Evolutionary conservation across 2,113 vertebrate species (phyloP).

Genomic region (Paralichthys olivaceus): DNA sequence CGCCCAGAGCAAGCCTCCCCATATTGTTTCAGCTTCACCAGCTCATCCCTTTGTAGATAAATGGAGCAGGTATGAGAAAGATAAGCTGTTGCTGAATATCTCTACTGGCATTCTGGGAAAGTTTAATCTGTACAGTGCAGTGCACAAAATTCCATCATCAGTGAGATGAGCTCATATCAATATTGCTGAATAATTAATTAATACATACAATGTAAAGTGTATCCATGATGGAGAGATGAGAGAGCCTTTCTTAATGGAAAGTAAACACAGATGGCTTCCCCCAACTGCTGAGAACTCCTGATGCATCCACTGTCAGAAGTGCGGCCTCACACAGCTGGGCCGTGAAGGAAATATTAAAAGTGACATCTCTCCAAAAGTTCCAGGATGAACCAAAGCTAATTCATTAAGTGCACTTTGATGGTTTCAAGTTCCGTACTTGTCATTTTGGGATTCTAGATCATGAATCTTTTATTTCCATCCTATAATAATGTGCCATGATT

Average conservation of each 20-base stretch:
- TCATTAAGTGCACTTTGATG: slow-evolving; percentile 59
- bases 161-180: slow-evolving; percentile 20
- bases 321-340: slow-evolving; percentile 24
- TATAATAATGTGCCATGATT: slow-evolving; percentile 71
- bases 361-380: slow-evolving; percentile 58
- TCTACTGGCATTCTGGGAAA: slow-evolving; percentile 2
- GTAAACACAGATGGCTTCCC: slow-evolving; percentile 69
- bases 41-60: slow-evolving; percentile 13
- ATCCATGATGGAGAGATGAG: slow-evolving; percentile 46
- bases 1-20: slow-evolving; percentile 29
- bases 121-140: slow-evolving; percentile 9
- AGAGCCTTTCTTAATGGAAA: slow-evolving; percentile 66
- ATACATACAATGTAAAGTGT: slow-evolving; percentile 46
- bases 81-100: slow-evolving; percentile 3
- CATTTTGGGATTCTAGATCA: slow-evolving; percentile 50
- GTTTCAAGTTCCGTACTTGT: slow-evolving; percentile 38
- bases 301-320: slow-evolving; percentile 42
- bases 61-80: slow-evolving; percentile 12
- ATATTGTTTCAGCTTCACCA: slow-evolving; percentile 17
- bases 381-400: slow-evolving; percentile 38
- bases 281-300: slow-evolving; percentile 52
- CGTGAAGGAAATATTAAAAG: slow-evolving; percentile 52
- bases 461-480: slow-evolving; percentile 70
- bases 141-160: neutral
- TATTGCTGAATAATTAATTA: slow-evolving; percentile 56